Percentiles rank a stretch among this genome's conserved stretches.
phyloP scores from a whole-genome alignment of 2,797 vertebrate species.

The Betta splendens region DNA sequence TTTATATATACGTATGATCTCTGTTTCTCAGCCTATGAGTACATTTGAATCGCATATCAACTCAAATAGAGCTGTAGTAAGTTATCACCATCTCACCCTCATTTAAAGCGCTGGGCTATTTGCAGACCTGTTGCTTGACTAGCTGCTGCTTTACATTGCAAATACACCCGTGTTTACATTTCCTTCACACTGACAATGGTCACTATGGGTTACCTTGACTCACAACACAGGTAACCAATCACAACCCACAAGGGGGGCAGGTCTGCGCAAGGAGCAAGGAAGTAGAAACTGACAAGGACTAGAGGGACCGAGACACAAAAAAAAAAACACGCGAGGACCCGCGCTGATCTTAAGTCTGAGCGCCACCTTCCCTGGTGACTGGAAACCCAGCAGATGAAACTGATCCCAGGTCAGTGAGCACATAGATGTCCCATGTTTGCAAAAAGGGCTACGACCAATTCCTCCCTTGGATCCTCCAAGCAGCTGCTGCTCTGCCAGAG shows the following conservation, averaged over 20 bases:
- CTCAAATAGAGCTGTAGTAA: background rate
- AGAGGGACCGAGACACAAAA: slow-evolving; percentile 25
- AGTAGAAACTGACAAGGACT: slow-evolving; percentile 58
- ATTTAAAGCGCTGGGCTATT: slow-evolving; percentile 44
- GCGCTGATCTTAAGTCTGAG: slow-evolving; percentile 40
- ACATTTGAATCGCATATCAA: background rate
- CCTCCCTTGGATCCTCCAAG: slow-evolving; percentile 56
- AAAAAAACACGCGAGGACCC: slow-evolving; percentile 27
- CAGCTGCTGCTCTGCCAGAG: slow-evolving; percentile 58
- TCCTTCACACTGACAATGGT: slow-evolving; percentile 74
- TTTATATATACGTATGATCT: background rate
- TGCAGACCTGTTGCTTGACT: slow-evolving; percentile 43
- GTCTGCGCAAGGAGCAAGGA: slow-evolving; percentile 55
- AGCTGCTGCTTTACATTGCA: slow-evolving; percentile 76
- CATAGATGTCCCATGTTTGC: slow-evolving; percentile 43
- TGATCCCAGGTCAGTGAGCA: slow-evolving; percentile 61
- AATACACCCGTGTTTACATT: slow-evolving; percentile 80
- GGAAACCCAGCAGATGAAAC: slow-evolving; percentile 37
- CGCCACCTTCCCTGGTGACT: slow-evolving; percentile 19
- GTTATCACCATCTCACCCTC: slow-evolving; percentile 8
- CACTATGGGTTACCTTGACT: slow-evolving; percentile 76
- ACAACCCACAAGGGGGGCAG: slow-evolving; percentile 43
- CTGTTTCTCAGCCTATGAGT: background rate
- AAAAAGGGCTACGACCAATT: slow-evolving; percentile 59
- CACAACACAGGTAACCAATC: slow-evolving; percentile 81